Evolutionary conservation across 30 jellyfish, hydroid and myxozoan species (phyloP).

Genomic region (Clytia hemisphaerica): DNA sequence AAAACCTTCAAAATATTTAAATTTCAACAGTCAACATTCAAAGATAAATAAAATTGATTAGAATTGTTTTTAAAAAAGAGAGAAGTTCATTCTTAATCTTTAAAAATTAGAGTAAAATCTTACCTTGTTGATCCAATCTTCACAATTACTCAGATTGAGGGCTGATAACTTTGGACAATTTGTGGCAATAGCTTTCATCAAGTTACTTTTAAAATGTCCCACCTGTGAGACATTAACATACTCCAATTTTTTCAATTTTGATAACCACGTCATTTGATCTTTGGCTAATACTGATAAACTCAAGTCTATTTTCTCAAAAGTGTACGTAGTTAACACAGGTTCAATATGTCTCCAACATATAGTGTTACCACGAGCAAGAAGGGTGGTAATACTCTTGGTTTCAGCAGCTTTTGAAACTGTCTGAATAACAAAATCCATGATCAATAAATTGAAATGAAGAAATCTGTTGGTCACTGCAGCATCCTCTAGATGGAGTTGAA

Average conservation of each 20-base stretch:
- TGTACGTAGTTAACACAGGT: conserved; percentile 38
- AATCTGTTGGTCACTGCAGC: conserved; percentile 33
- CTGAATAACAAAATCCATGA: conserved; percentile 75
- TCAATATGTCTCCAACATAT: conserved; percentile 66
- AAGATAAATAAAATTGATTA: neutral
- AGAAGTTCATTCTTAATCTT: neutral
- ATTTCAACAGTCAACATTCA: neutral
- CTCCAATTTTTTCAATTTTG: conserved; percentile 52
- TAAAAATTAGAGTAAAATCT: neutral
- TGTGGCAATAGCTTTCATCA: conserved; percentile 66
- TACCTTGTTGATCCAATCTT: conserved; percentile 95
- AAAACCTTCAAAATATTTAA: too few relatives aligned
- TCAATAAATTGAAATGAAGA: conserved; percentile 54
- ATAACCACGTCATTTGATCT: conserved; percentile 90
- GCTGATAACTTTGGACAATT: conserved; percentile 53
- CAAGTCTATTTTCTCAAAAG: conserved; percentile 48
- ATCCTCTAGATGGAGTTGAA: conserved; percentile 12
- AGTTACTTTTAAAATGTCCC: conserved; percentile 53
- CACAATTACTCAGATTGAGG: conserved; percentile 60
- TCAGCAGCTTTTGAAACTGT: conserved; percentile 64
- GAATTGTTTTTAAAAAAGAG: neutral
- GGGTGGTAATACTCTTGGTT: conserved; percentile 36
- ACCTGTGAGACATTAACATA: conserved; percentile 58
- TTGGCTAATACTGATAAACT: conserved; percentile 51
- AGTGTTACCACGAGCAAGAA: conserved; percentile 89